Percentiles rank a stretch among this genome's conserved stretches.
phyloP scores from a whole-genome alignment of 2,888 invertebrate species.

The Napeogenes inachia region DNA sequence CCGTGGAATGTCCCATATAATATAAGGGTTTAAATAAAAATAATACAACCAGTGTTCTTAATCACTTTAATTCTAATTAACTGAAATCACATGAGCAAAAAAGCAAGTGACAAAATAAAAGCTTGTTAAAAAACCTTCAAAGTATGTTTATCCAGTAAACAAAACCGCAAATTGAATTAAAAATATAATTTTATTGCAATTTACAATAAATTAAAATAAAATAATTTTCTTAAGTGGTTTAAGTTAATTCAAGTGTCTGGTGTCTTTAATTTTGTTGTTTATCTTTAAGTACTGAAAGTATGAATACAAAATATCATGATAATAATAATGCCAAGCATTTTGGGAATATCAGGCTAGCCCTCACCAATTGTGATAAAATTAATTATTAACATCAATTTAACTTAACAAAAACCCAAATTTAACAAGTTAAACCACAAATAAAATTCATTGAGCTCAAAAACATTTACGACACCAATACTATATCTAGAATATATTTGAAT shows the following conservation, averaged over 20 bases:
- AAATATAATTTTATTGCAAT: not conserved
- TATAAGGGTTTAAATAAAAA: not conserved
- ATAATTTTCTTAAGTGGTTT: too few species aligned
- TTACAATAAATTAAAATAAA: too few species aligned
- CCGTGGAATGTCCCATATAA: not conserved
- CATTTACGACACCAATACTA: constrained; percentile 16
- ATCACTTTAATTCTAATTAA: constrained; percentile 1
- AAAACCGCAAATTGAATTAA: not conserved
- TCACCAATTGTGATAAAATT: not conserved
- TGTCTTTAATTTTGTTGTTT: too few species aligned
- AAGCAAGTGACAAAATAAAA: constrained; percentile 5
- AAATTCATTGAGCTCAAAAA: constrained; percentile 20
- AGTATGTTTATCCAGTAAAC: not conserved
- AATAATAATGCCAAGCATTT: too few species aligned
- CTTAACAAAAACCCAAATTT: not conserved
- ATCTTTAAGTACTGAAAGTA: too few species aligned
- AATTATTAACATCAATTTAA: not conserved
- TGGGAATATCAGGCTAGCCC: not conserved
- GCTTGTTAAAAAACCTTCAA: not conserved
- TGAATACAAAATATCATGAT: too few species aligned
- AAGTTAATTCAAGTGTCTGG: too few species aligned
- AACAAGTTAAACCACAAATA: constrained; percentile 1
- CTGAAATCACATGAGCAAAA: not conserved
- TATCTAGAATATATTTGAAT: constrained; percentile 15
- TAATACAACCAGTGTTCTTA: not conserved